Percentiles rank a stretch among this genome's conserved stretches.
Evolutionary conservation across 2,888 invertebrate genomes (phyloP).

Genomic region (Callinectes sapidus): DNA sequence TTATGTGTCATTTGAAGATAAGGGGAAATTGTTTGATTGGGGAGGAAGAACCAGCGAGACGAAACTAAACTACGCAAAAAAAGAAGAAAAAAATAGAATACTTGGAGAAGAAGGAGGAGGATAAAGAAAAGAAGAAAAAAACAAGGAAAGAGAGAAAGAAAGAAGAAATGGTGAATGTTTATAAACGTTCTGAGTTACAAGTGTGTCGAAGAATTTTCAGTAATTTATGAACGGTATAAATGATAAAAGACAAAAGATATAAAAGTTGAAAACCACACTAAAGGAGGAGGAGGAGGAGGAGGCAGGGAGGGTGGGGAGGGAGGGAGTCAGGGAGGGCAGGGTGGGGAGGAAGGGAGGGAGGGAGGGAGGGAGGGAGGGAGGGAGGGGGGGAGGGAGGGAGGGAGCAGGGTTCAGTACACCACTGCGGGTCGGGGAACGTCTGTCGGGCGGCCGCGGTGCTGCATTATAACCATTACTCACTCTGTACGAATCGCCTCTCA

Average conservation of each 20-base stretch:
- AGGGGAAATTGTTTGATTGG: not conserved
- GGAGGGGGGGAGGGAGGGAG: not conserved
- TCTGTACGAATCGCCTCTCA: conserved; percentile 55
- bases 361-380: not conserved
- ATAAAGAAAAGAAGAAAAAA: not conserved
- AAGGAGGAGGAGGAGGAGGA: not conserved
- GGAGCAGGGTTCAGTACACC: conserved; percentile 54
- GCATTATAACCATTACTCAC: conserved; percentile 61
- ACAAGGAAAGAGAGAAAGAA: not conserved
- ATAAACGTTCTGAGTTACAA: not conserved
- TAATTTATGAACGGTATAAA: not conserved
- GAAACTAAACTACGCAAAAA: not conserved
- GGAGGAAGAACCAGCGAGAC: not conserved
- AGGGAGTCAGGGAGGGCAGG: not conserved
- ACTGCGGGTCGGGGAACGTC: conserved; percentile 39
- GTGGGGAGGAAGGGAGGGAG: not conserved
- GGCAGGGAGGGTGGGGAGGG: not conserved
- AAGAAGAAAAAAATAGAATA: too few species aligned
- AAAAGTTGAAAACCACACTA: not conserved
- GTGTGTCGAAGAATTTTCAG: not conserved
- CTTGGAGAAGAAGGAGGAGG: not conserved
- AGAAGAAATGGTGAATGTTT: not conserved
- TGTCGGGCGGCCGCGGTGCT: conserved; percentile 50
- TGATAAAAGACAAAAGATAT: not conserved
- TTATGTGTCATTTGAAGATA: not conserved